These are phyloP conservation scores for Alviniconcha marisindica DNA, from an alignment of 1,140 invertebrate genomes.

Conservation along the genomic window DNA sequence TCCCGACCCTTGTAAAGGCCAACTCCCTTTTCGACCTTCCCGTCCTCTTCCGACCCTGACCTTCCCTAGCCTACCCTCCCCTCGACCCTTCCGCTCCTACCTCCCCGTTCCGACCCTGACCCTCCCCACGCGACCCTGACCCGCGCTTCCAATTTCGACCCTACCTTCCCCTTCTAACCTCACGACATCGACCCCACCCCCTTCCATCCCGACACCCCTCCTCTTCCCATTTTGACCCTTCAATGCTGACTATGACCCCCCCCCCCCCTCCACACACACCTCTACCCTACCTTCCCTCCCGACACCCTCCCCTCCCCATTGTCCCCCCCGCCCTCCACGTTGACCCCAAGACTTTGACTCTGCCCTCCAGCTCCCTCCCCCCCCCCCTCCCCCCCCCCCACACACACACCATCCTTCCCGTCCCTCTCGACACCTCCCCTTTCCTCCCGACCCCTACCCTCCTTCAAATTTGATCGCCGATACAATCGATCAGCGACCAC, in stretches of 20 bases:
- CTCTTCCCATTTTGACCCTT: neutral
- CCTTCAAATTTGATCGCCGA: no score
- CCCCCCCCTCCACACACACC: neutral
- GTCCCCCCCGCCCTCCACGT: no score
- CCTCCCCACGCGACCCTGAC: neutral
- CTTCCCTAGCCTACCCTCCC: neutral
- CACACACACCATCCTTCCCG: no score
- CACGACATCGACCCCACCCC: neutral
- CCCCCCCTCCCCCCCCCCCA: no score
- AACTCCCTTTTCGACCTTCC: no score
- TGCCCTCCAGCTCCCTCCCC: neutral
- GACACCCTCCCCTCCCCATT: no score
- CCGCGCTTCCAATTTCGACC: neutral
- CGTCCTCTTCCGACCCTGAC: neutral
- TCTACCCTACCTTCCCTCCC: no score
- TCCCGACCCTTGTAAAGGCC: no score
- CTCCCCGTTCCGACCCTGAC: neutral
- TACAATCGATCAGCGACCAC: no score
- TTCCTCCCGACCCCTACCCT: no score
- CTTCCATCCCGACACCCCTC: neutral
- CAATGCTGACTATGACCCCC: neutral
- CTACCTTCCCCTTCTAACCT: neutral
- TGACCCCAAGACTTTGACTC: neutral
- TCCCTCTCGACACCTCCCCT: no score
- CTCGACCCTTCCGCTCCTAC: neutral